These are phyloP conservation scores for Conops quadrifasciatus DNA, from an alignment of 2,888 invertebrate genomes.

Conservation along the genomic window DNA sequence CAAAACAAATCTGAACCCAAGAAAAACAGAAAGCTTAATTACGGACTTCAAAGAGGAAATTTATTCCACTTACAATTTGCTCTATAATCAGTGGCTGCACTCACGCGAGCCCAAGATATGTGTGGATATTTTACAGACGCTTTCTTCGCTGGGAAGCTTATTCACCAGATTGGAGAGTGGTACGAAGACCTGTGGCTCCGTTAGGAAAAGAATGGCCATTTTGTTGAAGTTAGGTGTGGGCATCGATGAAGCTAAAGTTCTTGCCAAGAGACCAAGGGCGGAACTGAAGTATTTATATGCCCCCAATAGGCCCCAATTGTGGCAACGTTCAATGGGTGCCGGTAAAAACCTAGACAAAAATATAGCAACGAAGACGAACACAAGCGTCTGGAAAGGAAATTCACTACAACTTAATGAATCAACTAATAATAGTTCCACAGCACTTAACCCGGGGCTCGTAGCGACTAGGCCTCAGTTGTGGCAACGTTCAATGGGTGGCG, in stretches of 20 bases:
- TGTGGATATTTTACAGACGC: constrained; percentile 11
- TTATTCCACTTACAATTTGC: not conserved
- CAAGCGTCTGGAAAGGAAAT: no score
- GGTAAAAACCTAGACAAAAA: no score
- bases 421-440: no score
- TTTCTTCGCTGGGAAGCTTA: not conserved
- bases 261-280: not conserved
- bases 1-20: not conserved
- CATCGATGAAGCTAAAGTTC: not conserved
- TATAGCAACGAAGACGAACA: no score
- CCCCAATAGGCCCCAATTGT: not conserved
- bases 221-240: not conserved
- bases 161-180: not conserved
- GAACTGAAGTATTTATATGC: not conserved
- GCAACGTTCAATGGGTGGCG: no score
- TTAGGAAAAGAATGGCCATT: not conserved
- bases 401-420: no score
- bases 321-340: no score
- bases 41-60: not conserved
- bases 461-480: not conserved
- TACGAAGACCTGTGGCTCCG: not conserved
- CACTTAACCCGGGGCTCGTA: no score
- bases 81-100: constrained; percentile 8
- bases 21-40: not conserved
- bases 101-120: not conserved